Evolutionary conservation across 1,140 invertebrate species (phyloP).

Genomic region (Leptoteleia sp.): DNA sequence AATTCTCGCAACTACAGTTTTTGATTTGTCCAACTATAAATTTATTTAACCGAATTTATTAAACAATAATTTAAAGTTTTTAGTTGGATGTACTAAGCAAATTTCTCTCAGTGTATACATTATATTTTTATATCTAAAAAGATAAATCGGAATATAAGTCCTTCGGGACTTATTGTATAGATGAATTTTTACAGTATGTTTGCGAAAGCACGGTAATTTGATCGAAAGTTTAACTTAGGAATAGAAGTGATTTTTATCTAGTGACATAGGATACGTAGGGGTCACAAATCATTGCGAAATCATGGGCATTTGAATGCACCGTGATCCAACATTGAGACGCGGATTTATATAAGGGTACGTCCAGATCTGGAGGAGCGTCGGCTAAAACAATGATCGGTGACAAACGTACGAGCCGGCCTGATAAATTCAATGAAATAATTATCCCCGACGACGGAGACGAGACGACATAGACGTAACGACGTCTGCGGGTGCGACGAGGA

Average conservation of each 20-base stretch:
- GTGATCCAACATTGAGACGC: conserved; percentile 29
- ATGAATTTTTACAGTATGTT: too few relatives aligned
- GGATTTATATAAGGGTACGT: conserved; percentile 38
- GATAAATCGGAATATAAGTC: too few relatives aligned
- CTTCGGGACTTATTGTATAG: too few relatives aligned
- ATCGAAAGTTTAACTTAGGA: conserved; percentile 9
- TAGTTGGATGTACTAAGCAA: too few relatives aligned
- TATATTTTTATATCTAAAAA: too few relatives aligned
- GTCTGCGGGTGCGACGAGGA: not conserved
- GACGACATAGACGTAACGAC: not conserved
- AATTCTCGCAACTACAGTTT: too few relatives aligned
- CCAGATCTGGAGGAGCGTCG: conserved; percentile 1
- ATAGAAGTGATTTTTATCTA: not conserved
- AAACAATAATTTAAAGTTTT: too few relatives aligned
- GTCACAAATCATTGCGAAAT: conserved; percentile 35
- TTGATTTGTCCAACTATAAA: too few relatives aligned
- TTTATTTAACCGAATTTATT: too few relatives aligned
- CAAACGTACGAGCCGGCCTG: conserved; percentile 61
- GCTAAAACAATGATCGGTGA: conserved; percentile 61
- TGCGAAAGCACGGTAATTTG: too few relatives aligned
- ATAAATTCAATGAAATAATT: conserved; percentile 81
- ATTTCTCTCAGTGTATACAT: too few relatives aligned
- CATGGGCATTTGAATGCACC: conserved; percentile 33
- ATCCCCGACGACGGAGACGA: conserved; percentile 55
- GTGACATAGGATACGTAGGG: not conserved